Conservation (phyloP, 2,888 invertebrate genomes). For the Lycia hirtaria region DNA sequence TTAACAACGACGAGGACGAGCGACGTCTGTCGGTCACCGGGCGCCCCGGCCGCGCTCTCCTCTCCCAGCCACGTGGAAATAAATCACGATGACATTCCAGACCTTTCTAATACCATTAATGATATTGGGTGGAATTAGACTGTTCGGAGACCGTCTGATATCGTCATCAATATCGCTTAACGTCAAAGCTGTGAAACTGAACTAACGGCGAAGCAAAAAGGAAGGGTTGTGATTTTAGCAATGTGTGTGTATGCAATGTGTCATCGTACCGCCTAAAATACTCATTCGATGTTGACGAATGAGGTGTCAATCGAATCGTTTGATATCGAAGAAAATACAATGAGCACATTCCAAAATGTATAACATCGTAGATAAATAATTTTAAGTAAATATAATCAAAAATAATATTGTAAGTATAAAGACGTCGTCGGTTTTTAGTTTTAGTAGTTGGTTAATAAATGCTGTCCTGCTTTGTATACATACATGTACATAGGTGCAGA, state of each 20-base stretch:
- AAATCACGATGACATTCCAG: slow-evolving; percentile 52
- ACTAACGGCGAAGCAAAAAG: too few relatives aligned
- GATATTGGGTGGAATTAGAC: neutral
- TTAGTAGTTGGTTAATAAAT: neutral
- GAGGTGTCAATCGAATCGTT: too few relatives aligned
- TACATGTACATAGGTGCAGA: neutral
- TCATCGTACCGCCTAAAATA: too few relatives aligned
- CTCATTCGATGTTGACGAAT: too few relatives aligned
- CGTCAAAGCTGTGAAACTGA: neutral
- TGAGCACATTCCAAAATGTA: too few relatives aligned
- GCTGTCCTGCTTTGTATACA: neutral
- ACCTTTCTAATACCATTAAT: slow-evolving; percentile 31
- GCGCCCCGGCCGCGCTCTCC: slow-evolving; percentile 35
- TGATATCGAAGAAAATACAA: too few relatives aligned
- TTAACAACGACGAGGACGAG: slow-evolving; percentile 65
- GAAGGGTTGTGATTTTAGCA: too few relatives aligned
- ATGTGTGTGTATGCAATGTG: too few relatives aligned
- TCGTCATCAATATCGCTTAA: neutral
- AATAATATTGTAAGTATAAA: too few relatives aligned
- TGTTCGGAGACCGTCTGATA: neutral
- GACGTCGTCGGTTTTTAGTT: too few relatives aligned
- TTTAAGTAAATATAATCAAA: too few relatives aligned
- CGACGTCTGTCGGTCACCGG: slow-evolving; percentile 40
- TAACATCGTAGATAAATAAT: too few relatives aligned
- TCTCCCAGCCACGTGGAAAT: slow-evolving; percentile 50